Percentiles rank a stretch among this genome's conserved stretches.
Conservation (phyloP, 2,797 vertebrate species). For the Glyptemys insculpta region DNA sequence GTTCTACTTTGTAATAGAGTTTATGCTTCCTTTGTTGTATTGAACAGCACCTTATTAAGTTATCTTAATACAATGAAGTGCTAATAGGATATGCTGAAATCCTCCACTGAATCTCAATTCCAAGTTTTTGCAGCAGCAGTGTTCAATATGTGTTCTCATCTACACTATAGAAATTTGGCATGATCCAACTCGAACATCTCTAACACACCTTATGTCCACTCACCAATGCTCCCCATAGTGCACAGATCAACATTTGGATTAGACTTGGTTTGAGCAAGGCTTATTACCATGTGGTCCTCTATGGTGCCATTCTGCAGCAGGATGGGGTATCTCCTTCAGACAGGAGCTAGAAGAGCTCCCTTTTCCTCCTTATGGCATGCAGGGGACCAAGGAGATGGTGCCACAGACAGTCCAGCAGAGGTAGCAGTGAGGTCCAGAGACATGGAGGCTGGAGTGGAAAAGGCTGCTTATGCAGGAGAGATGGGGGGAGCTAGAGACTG, state of each 20-base stretch:
- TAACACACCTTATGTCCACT: background rate
- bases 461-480: background rate
- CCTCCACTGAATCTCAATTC: conserved; percentile 5
- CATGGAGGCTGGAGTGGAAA: background rate
- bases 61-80: conserved; percentile 15
- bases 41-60: background rate
- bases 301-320: background rate
- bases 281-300: rapidly evolving
- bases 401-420: background rate
- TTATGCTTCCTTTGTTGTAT: background rate
- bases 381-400: background rate
- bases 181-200: background rate
- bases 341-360: background rate
- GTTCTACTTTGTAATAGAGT: background rate
- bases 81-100: conserved; percentile 2
- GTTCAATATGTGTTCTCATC: background rate
- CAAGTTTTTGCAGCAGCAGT: background rate
- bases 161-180: background rate
- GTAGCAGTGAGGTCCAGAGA: background rate
- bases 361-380: background rate
- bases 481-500: background rate
- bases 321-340: background rate
- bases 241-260: background rate
- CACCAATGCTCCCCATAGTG: background rate
- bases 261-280: background rate